A percentile compares a stretch with the other conserved stretches of the same genome.
These are phyloP conservation scores for Encarsia formosa DNA, from an alignment of 2,888 invertebrate genomes.

Conservation along the genomic window DNA sequence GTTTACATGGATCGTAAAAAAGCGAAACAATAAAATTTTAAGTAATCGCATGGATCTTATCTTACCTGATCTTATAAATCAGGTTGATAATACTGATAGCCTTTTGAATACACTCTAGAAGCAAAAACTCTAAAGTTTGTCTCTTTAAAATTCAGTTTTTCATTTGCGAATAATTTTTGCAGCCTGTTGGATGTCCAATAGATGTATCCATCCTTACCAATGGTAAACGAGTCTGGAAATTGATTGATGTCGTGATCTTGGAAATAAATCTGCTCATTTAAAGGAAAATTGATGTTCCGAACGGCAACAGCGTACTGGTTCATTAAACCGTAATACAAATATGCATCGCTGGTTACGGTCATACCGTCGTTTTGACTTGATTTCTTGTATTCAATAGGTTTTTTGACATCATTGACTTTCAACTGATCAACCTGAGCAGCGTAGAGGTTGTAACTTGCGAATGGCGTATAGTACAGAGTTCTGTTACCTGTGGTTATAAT, in stretches of 20 bases:
- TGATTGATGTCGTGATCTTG: constrained; percentile 65
- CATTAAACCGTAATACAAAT: too few relatives aligned
- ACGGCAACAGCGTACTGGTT: constrained; percentile 61
- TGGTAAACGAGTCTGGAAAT: constrained; percentile 69
- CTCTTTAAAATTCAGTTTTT: constrained; percentile 59
- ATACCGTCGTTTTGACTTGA: not conserved
- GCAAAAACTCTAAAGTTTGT: constrained; percentile 62
- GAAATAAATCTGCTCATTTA: constrained; percentile 53
- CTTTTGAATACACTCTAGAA: constrained; percentile 59
- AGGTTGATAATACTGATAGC: constrained; percentile 57
- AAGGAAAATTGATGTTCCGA: constrained; percentile 58
- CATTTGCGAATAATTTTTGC: constrained; percentile 60
- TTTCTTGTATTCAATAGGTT: too few relatives aligned
- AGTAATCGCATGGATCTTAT: too few relatives aligned
- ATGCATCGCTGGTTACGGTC: too few relatives aligned
- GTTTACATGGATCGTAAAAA: too few relatives aligned
- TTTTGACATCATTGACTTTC: too few relatives aligned
- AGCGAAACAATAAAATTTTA: too few relatives aligned
- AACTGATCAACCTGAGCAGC: too few relatives aligned
- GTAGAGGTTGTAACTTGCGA: too few relatives aligned
- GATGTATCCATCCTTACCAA: constrained; percentile 64
- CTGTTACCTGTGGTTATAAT: too few relatives aligned
- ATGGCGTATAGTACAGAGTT: too few relatives aligned
- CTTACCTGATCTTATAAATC: constrained; percentile 31
- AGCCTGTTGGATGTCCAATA: constrained; percentile 65